A percentile compares a stretch with the other conserved stretches of the same genome.
Conservation (phyloP, 2,888 invertebrate species). For the Aproaerema taeniolella region DNA sequence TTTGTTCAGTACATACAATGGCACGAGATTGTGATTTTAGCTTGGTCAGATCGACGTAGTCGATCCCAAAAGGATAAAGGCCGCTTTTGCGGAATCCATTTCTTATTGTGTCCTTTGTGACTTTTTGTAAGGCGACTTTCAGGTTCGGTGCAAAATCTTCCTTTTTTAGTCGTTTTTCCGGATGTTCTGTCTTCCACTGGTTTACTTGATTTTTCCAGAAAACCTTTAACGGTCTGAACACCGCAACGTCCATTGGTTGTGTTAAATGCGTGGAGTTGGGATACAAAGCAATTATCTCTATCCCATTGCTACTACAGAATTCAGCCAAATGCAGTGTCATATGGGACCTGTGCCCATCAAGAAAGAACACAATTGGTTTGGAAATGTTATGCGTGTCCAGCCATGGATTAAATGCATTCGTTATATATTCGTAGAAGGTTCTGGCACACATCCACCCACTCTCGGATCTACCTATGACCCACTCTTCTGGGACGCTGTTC, state of each 20-base stretch:
- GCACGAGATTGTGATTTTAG: not conserved
- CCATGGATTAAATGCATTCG: constrained; percentile 6
- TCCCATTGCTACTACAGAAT: constrained; percentile 9
- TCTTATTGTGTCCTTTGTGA: constrained; percentile 1
- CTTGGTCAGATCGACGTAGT: constrained; percentile 14
- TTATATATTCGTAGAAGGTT: constrained; percentile 20
- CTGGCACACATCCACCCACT: constrained; percentile 35
- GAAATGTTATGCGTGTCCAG: not conserved
- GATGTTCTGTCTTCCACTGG: constrained; percentile 10
- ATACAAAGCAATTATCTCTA: constrained; percentile 16
- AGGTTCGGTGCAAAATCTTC: constrained; percentile 8
- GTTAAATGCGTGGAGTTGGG: constrained; percentile 16
- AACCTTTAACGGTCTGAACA: constrained; percentile 16
- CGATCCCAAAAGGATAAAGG: constrained; percentile 12
- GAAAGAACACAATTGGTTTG: constrained; percentile 4
- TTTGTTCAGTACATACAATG: not conserved
- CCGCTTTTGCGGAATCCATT: constrained; percentile 11
- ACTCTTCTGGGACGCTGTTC: constrained; percentile 18
- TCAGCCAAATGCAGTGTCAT: constrained; percentile 10
- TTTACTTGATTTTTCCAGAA: constrained; percentile 7
- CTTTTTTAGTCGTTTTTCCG: constrained; percentile 7
- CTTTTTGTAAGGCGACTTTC: not conserved
- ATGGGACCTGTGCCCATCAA: constrained; percentile 12
- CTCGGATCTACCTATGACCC: constrained; percentile 27
- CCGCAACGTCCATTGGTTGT: constrained; percentile 18